These are phyloP conservation scores for Lynx canadensis DNA, from an alignment of 2,113 vertebrate genomes.

Conservation along the genomic window DNA sequence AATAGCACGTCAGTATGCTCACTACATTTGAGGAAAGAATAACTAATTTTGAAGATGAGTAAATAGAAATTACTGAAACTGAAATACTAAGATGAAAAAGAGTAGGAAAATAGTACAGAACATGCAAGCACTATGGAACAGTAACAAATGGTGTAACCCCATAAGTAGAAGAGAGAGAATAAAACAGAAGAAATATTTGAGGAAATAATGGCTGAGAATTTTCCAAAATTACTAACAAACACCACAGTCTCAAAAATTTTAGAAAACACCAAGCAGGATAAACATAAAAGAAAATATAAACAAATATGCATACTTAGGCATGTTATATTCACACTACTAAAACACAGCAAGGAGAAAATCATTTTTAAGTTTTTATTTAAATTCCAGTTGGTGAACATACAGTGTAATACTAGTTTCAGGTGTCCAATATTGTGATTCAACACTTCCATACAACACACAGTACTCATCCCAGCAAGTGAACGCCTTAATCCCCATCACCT, in stretches of 20 bases:
- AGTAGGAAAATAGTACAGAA: neutral
- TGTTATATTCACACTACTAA: neutral
- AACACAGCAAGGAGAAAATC: neutral
- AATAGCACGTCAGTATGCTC: neutral
- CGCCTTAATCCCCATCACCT: neutral
- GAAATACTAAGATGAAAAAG: slow-evolving; percentile 12
- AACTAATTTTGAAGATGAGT: neutral
- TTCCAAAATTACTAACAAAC: slow-evolving; percentile 12
- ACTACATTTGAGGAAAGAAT: neutral
- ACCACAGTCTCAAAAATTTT: neutral
- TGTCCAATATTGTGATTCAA: neutral
- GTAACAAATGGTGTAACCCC: neutral
- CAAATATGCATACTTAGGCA: neutral
- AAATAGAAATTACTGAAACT: neutral
- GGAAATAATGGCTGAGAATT: neutral
- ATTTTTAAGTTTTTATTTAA: neutral
- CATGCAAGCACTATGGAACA: neutral
- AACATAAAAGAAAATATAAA: slow-evolving; percentile 33
- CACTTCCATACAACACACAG: neutral
- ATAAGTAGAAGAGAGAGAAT: neutral
- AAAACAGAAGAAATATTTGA: neutral
- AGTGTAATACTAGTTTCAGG: neutral
- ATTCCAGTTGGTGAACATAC: neutral
- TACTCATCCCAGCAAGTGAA: neutral
- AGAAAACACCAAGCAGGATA: neutral